Evolutionary conservation across 2,888 invertebrate genomes (phyloP), one percentile per base, ranked within the genome.

Genomic region (Tipula lateralis): DNA sequence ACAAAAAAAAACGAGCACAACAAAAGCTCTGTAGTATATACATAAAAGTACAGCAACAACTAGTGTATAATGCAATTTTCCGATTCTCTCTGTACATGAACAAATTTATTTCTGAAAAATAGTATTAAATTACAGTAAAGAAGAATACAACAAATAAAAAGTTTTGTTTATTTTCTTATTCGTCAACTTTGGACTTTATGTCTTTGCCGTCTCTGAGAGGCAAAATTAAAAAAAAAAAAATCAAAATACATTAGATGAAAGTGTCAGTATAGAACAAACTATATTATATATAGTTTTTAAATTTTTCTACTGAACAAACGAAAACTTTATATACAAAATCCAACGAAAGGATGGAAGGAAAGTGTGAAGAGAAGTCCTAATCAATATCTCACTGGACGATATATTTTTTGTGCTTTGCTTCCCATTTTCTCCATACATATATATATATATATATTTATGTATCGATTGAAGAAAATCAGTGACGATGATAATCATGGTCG

Each of bases 161-260:
- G 2, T 66, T 50, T 19, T 66, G 7, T 66, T 66, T 66, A 66
- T 66, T 66, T 66, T 66, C 66, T 66, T 66, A 66, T 66, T 66
- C 66, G 66, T 66, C 66, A 66, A 66, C 66, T 66, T 66, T 66
- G 66, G 66, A 66, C 66, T 66, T 66, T 66, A 24, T 66, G 66
- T 66, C 66, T 66, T 66, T 66, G 66, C 24, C 66, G 24, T 66
- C 19, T 24, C 66, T 66, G 66, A 66, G 66, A 66, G 24, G 66
- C 24, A 24, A 66, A 24, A 66, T 24, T 66, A 24, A 66, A 66
- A 66, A 19, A 66, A 24, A 66, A 66, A 66, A 66, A 24, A 66
- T 24, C 24, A 66, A 66, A 66, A 66, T 66, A 66, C 66, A 66
- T 19, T 66, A 66, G 66, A 66, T 66, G 66, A 19, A 66, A 66